A percentile compares a stretch with the other conserved stretches of the same genome.
Evolutionary conservation across 2,113 vertebrate species (phyloP).

Genomic region (Cochlearius cochlearius): DNA sequence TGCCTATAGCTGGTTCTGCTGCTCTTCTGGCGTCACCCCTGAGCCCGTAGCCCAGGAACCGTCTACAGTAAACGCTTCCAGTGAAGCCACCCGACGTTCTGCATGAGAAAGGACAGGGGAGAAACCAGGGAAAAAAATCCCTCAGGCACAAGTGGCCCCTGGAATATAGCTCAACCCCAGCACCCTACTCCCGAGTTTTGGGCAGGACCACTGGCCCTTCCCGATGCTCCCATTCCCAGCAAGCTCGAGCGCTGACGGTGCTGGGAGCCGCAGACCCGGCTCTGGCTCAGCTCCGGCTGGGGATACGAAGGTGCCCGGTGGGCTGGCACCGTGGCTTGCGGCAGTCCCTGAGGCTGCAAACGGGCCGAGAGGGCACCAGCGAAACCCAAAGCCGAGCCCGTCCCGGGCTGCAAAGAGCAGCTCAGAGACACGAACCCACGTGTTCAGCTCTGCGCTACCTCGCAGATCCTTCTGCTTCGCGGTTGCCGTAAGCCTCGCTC

Average conservation of each 20-base stretch:
- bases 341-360: background rate
- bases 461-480: background rate
- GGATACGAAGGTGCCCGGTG: rapidly evolving
- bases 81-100: background rate
- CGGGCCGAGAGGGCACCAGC: background rate
- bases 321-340: background rate
- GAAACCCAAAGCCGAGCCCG: background rate
- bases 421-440: rapidly evolving
- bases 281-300: background rate
- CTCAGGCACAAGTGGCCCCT: too few species aligned
- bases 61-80: background rate
- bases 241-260: rapidly evolving
- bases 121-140: background rate
- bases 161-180: background rate
- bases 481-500: background rate
- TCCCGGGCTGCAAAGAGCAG: background rate
- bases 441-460: rapidly evolving
- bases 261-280: background rate
- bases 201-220: background rate
- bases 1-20: background rate
- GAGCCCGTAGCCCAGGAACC: background rate
- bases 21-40: background rate
- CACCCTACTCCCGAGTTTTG: background rate
- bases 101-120: background rate
- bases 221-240: rapidly evolving